Evolutionary conservation across 2,113 vertebrate genomes (phyloP).

Genomic region (Hippotragus niger): DNA sequence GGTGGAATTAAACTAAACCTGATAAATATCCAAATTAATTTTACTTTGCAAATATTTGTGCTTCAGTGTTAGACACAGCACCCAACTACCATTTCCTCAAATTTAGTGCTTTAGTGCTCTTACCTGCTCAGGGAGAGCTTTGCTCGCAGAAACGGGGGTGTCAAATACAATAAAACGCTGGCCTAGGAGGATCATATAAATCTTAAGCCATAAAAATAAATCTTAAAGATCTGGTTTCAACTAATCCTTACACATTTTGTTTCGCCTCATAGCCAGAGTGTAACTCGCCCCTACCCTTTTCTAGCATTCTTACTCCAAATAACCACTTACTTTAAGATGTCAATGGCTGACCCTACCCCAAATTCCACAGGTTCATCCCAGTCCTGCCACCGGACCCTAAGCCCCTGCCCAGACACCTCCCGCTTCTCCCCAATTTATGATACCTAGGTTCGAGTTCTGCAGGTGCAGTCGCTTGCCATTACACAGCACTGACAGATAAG

Average conservation of each 20-base stretch:
- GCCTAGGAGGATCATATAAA: background rate
- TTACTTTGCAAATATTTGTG: background rate
- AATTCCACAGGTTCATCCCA: constrained; percentile 44
- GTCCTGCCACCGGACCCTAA: background rate
- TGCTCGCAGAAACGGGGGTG: background rate
- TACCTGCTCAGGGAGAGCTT: background rate
- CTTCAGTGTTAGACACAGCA: background rate
- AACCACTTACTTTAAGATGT: constrained; percentile 27
- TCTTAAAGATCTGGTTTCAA: background rate
- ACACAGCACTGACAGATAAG: constrained; percentile 25
- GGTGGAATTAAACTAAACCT: background rate
- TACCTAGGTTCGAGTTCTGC: constrained; percentile 48
- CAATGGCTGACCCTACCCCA: background rate
- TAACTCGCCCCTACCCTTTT: background rate
- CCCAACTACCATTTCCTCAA: constrained; percentile 10
- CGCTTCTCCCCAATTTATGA: background rate
- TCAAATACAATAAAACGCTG: background rate
- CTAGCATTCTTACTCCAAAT: constrained; percentile 14
- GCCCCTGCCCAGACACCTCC: background rate
- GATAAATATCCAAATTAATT: background rate
- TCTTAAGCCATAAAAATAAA: background rate
- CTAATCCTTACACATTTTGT: background rate
- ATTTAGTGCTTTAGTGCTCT: background rate
- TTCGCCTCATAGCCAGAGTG: background rate
- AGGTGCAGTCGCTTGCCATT: constrained; percentile 24